Conservation (phyloP, 2,113 vertebrate species). For the Sylvicapra grimmia region DNA sequence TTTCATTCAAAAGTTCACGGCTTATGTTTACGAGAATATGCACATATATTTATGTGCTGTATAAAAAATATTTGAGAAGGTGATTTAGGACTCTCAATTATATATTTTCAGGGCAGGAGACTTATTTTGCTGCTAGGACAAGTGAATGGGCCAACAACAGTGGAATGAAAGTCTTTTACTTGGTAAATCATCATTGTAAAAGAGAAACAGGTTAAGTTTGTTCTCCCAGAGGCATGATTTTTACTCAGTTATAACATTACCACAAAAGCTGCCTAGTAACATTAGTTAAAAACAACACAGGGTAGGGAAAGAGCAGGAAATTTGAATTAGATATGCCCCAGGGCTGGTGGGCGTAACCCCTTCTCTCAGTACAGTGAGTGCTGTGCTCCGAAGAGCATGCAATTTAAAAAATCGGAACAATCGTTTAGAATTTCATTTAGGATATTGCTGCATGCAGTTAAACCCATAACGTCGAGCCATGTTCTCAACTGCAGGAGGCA, state of each 20-base stretch:
- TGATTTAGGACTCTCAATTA: not conserved
- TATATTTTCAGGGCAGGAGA: constrained; percentile 22
- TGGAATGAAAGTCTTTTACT: not conserved
- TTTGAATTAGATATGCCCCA: constrained; percentile 18
- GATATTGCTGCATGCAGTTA: not conserved
- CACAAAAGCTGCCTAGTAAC: constrained; percentile 59
- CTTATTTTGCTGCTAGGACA: not conserved
- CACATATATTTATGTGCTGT: not conserved
- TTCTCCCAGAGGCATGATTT: constrained; percentile 17
- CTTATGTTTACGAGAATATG: constrained; percentile 8
- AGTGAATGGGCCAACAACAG: not conserved
- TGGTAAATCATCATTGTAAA: constrained; percentile 25
- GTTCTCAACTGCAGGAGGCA: not conserved
- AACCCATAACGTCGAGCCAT: not conserved
- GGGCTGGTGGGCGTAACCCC: constrained; percentile 21
- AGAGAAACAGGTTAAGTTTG: constrained; percentile 47
- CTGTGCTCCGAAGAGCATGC: not conserved
- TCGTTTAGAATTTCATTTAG: constrained; percentile 53
- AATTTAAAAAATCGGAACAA: constrained; percentile 50
- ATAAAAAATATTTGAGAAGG: not conserved
- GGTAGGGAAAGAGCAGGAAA: constrained; percentile 31
- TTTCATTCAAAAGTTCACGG: not conserved
- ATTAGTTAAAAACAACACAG: constrained; percentile 26
- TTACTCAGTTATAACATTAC: constrained; percentile 47
- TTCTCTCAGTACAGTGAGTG: not conserved